Evolutionary conservation across 2,888 invertebrate genomes (phyloP), one percentile per base, ranked within the genome.

Genomic region (Nematopogon swammerdamellus): DNA sequence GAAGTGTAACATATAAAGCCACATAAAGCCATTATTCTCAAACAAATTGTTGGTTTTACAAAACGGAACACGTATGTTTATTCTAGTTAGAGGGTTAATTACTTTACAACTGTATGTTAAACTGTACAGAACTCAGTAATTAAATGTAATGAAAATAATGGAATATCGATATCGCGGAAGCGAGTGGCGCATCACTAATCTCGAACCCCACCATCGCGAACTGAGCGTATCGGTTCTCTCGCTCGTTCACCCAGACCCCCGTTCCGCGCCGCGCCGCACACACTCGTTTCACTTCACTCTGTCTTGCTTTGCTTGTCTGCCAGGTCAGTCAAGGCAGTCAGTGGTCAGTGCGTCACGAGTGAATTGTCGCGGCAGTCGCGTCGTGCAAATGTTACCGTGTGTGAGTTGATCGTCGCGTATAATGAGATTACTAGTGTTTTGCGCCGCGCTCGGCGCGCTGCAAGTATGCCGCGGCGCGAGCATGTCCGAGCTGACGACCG

Each of bases 401-500:
- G 11, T 14, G n/a, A 36, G n/a, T 14, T 6, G 11, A 36, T 3
- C 8, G 8, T 36, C n/a, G 11, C 3, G 8, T 8, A 36, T 36
- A 36, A 36, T 36, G 36, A 36, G n/a, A 36, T 36, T 36, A 36
- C 11, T 36, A 36, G 8, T 36, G n/a, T 36, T 36, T 36, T 36
- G 8, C 36, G 42, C 25, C 20, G 43, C 25, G 48, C 45, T 36
- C 16, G 18, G 19, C 30, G 19, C 44, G 42, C 14, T 42, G 18
- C 47, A 45, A 18, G 43, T 17, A 30, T 29, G 25, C 61, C 52
- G 60, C 52, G 70, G 70, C 45, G 62, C 59, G 50, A n/a, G n/a
- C n/a, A n/a, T n/a, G n/a, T n/a, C n/a, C n/a, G 71, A 73, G 54
- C 59, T 67, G 17, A 64, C 79, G 6, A 61, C 67, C 46, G 77